phyloP scores from a whole-genome alignment of 1,140 invertebrate genomes.

The Parapsyche elsis region DNA sequence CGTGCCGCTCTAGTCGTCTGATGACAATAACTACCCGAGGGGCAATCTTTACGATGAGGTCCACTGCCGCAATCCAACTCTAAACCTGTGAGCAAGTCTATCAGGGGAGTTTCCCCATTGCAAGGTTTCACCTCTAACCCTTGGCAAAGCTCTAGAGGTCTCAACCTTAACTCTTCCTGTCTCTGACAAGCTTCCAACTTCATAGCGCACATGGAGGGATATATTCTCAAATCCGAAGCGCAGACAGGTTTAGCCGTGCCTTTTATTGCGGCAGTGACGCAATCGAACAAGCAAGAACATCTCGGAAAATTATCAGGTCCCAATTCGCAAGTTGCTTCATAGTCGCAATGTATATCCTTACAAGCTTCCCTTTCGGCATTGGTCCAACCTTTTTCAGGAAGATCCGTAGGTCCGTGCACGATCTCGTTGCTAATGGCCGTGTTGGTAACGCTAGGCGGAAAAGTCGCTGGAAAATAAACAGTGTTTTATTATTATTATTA shows the following conservation, averaged over 20 bases:
- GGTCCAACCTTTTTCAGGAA: conserved; percentile 50
- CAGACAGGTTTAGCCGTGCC: conserved; percentile 77
- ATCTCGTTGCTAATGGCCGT: conserved; percentile 58
- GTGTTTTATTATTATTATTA: too few relatives aligned
- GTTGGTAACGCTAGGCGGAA: conserved; percentile 58
- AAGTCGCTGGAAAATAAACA: conserved; percentile 56
- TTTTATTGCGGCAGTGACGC: conserved; percentile 66
- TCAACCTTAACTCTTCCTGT: conserved; percentile 82
- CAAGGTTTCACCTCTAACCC: conserved; percentile 84
- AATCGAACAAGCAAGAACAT: conserved; percentile 81
- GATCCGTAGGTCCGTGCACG: conserved; percentile 50
- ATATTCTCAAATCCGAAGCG: conserved; percentile 83
- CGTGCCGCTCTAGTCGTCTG: conserved; percentile 81
- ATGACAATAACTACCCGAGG: conserved; percentile 84
- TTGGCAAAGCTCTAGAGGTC: conserved; percentile 79
- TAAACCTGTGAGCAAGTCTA: conserved; percentile 73
- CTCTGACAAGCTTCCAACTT: conserved; percentile 84
- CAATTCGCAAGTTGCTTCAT: conserved; percentile 83
- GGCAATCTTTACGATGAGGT: conserved; percentile 80
- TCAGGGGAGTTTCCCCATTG: conserved; percentile 82
- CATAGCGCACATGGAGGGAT: conserved; percentile 88
- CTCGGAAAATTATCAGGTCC: conserved; percentile 77
- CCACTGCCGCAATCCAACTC: conserved; percentile 86
- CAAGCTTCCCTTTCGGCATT: conserved; percentile 73
- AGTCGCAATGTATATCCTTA: conserved; percentile 83